Evolutionary conservation across 2,888 invertebrate species (phyloP).

Genomic region (Limnephilus rhombicus): DNA sequence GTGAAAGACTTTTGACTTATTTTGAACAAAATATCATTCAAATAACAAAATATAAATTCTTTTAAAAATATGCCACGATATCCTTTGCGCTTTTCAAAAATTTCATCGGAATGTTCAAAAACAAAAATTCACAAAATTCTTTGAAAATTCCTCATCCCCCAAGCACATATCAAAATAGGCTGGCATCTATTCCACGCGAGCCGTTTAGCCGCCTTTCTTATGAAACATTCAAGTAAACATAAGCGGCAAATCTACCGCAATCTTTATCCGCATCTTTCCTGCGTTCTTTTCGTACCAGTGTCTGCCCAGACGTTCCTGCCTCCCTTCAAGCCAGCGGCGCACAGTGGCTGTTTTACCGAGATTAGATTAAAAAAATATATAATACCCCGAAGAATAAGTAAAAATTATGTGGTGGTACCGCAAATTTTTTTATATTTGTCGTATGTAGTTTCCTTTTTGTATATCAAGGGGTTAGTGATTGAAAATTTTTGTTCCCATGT

Average conservation of each 20-base stretch:
- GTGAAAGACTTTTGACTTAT: not conserved
- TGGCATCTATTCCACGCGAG: not conserved
- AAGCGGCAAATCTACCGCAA: not conserved
- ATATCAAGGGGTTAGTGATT: too few relatives aligned
- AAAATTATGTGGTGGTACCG: too few relatives aligned
- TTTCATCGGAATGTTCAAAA: not conserved
- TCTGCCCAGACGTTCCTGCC: not conserved
- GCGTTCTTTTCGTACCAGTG: not conserved
- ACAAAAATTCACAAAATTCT: not conserved
- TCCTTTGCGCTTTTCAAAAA: not conserved
- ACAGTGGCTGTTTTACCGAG: not conserved
- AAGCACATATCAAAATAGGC: not conserved
- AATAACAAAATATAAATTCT: not conserved
- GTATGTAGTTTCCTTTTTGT: too few relatives aligned
- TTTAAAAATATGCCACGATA: not conserved
- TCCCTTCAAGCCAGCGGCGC: not conserved
- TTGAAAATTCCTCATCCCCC: not conserved
- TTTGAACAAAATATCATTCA: not conserved
- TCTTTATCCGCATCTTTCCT: not conserved
- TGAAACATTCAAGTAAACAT: conserved; percentile 13
- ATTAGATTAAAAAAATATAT: not conserved
- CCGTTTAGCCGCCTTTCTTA: conserved; percentile 4
- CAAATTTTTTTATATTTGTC: too few relatives aligned
- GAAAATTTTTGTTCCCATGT: too few relatives aligned
- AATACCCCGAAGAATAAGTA: too few relatives aligned